phyloP scores from a whole-genome alignment of 2,113 vertebrate species.

The Marmota monax region DNA sequence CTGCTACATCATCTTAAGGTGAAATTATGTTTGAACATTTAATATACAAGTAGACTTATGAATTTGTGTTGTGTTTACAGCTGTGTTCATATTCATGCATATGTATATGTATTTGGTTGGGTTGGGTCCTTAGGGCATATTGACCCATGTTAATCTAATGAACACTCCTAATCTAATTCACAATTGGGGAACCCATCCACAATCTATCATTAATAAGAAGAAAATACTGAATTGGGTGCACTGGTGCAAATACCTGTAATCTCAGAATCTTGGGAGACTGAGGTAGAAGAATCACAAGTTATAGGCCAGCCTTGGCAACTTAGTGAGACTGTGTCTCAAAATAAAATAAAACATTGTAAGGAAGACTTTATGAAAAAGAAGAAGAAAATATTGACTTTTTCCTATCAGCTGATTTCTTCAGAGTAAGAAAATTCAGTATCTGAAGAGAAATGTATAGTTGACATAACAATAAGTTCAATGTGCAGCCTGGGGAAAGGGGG shows the following conservation, averaged over 20 bases:
- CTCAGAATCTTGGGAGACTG: no score
- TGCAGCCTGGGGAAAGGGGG: not conserved
- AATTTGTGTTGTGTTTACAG: not conserved
- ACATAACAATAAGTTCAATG: not conserved
- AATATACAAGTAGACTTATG: not conserved
- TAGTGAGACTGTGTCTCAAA: no score
- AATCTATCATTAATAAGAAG: not conserved
- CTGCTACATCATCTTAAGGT: no score
- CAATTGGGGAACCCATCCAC: not conserved
- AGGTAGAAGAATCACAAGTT: no score
- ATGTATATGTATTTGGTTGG: not conserved
- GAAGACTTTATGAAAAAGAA: not conserved
- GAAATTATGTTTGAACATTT: not conserved
- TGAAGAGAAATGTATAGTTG: not conserved
- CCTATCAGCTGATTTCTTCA: not conserved
- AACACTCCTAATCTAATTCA: not conserved
- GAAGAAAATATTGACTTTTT: slow-evolving; percentile 2
- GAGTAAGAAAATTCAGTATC: not conserved
- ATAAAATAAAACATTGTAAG: not conserved
- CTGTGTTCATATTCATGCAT: not conserved
- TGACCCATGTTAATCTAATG: not conserved
- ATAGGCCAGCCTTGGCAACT: no score
- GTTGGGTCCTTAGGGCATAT: not conserved
- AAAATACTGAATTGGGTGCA: no score
- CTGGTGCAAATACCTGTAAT: no score